These are phyloP conservation scores for Hormaphis cornu DNA, from an alignment of 1,140 invertebrate genomes.

Conservation along the genomic window DNA sequence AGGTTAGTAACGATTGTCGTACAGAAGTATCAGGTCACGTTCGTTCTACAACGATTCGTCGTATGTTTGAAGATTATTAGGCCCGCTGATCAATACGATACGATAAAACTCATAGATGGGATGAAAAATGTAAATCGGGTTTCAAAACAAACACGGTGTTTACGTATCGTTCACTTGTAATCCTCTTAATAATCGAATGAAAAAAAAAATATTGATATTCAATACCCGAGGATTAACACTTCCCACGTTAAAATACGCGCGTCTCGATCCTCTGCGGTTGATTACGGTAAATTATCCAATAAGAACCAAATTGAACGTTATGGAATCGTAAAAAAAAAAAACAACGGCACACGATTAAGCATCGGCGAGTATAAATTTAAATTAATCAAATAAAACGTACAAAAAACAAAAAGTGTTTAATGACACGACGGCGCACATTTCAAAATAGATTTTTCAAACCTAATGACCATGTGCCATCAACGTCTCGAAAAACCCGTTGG, in stretches of 20 bases:
- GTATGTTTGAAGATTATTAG: not conserved
- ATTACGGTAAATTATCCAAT: slow-evolving; percentile 1
- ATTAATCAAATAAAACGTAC: too few relatives aligned
- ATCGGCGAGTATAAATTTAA: too few relatives aligned
- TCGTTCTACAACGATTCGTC: not conserved
- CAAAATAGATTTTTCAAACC: too few relatives aligned
- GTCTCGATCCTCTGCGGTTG: not conserved
- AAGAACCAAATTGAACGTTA: not conserved
- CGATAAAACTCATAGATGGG: not conserved
- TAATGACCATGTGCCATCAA: too few relatives aligned
- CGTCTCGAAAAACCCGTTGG: too few relatives aligned
- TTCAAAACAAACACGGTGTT: slow-evolving; percentile 22
- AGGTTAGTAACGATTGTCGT: too few relatives aligned
- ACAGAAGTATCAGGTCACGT: not conserved
- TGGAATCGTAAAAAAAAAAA: too few relatives aligned
- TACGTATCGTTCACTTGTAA: slow-evolving; percentile 14
- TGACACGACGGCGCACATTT: not conserved
- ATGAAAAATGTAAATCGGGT: slow-evolving; percentile 16
- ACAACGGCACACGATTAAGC: too few relatives aligned
- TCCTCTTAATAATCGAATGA: not conserved
- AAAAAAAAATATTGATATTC: not conserved
- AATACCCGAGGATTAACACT: not conserved
- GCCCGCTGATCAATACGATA: not conserved
- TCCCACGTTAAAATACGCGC: not conserved
- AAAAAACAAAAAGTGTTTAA: too few relatives aligned